These are phyloP conservation scores for Hyla sarda DNA, from an alignment of 2,113 vertebrate species.

Conservation along the genomic window DNA sequence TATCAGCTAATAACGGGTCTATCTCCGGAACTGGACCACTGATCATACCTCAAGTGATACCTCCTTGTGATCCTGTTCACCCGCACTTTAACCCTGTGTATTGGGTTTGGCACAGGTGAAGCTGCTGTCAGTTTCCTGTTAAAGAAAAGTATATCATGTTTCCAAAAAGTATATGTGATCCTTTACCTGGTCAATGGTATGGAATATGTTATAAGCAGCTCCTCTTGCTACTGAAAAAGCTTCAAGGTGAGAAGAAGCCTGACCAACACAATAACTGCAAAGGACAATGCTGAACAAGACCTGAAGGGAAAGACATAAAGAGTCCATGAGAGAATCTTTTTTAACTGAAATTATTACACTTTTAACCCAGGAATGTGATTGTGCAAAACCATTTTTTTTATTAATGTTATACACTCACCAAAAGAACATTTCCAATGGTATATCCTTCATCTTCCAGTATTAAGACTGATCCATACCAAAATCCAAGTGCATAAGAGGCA, in stretches of 20 bases:
- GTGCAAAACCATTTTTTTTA: not conserved
- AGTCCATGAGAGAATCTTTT: no score
- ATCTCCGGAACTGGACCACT: no score
- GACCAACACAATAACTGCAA: constrained; percentile 67
- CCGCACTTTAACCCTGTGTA: no score
- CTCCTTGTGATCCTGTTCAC: no score
- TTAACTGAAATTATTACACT: not conserved
- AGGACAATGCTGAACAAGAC: constrained; percentile 67
- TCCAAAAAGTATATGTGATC: not conserved
- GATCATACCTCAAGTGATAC: no score
- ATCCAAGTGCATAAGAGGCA: constrained; percentile 66
- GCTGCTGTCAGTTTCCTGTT: no score
- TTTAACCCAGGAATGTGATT: not conserved
- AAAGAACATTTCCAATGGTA: constrained; percentile 65
- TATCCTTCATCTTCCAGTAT: constrained; percentile 67
- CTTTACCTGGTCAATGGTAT: constrained; percentile 67
- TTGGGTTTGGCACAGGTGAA: no score
- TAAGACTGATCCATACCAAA: constrained; percentile 70
- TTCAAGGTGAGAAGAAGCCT: constrained; percentile 68
- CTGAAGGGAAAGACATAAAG: constrained; percentile 37
- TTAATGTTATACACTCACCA: constrained; percentile 62
- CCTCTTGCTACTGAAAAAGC: constrained; percentile 66
- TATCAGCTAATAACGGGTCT: no score
- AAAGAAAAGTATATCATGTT: not conserved
- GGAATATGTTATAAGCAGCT: constrained; percentile 69